Evolutionary conservation across 2,113 vertebrate species (phyloP).

Genomic region (rat (Rattus norvegicus)): GRCr8 NC_086030.1:32004501-32005000

Average conservation of each 20-base stretch:
- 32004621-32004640: not conserved
- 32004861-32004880: slow-evolving; percentile 14
- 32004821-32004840: not conserved
- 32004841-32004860: slow-evolving; percentile 15
- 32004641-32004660: not conserved
- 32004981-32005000: not conserved
- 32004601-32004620: slow-evolving; percentile 16
- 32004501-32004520: not conserved
- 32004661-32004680: not conserved
- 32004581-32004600: not conserved
- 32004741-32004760: not conserved
- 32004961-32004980: not conserved
- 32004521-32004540: not conserved
- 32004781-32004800: not conserved
- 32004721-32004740: not conserved
- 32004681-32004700: not conserved
- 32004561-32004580: slow-evolving; percentile 22
- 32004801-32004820: slow-evolving; percentile 40
- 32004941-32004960: not conserved
- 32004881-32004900: slow-evolving; percentile 28
- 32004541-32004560: not conserved
- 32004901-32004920: not conserved
- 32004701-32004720: not conserved
- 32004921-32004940: not conserved
- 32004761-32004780: not conserved